A percentile compares a stretch with the other conserved stretches of the same genome.
Conservation (phyloP, 2,113 vertebrate genomes). For the Lynx canadensis region DNA sequence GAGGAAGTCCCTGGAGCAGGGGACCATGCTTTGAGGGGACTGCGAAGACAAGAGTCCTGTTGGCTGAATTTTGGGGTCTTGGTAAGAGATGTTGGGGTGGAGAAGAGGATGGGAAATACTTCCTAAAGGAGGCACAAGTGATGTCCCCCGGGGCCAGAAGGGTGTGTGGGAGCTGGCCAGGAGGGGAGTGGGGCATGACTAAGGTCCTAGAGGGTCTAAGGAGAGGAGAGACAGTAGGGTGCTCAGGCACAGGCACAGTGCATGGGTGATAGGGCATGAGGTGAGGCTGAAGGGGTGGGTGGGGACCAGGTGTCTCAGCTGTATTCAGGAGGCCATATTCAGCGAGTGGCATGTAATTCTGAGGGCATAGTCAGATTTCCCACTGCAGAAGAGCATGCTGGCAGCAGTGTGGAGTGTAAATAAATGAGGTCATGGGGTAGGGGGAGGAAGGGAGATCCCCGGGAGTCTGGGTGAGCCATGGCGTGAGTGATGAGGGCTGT, state of each 20-base stretch:
- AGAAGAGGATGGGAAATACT: neutral
- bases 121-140: neutral
- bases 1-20: neutral
- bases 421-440: neutral
- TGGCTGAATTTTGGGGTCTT: neutral
- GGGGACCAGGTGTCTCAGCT: neutral
- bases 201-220: neutral
- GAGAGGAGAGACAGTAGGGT: neutral
- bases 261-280: neutral
- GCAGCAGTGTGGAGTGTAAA: neutral
- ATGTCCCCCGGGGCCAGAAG: neutral
- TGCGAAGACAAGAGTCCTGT: neutral
- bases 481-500: neutral
- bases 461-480: neutral
- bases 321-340: neutral
- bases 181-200: neutral
- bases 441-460: accelerated
- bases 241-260: accelerated
- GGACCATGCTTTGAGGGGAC: neutral
- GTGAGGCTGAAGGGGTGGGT: neutral
- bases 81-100: neutral
- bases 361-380: neutral
- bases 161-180: neutral
- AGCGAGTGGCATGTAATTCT: neutral
- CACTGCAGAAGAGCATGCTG: neutral